Percentiles rank a stretch among this genome's conserved stretches.
Evolutionary conservation across 2,888 invertebrate species (phyloP).

Genomic region (Drosophila fungiperda): DNA sequence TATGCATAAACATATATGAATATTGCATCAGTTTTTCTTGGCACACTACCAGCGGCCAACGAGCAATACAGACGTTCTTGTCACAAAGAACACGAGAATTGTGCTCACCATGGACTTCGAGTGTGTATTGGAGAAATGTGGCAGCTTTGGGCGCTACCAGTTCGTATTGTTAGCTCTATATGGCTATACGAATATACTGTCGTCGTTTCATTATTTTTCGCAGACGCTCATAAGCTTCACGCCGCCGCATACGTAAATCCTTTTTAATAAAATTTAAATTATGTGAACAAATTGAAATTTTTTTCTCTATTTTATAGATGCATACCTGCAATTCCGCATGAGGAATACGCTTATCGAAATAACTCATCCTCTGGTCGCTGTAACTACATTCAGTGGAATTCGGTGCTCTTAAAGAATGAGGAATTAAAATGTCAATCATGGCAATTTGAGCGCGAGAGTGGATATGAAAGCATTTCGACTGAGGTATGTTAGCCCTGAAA

Average conservation of each 20-base stretch:
- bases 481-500: slow-evolving; percentile 85
- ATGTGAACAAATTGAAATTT: neutral
- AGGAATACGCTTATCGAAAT: neutral
- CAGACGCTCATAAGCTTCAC: slow-evolving; percentile 87
- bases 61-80: slow-evolving; percentile 27
- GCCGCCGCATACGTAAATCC: slow-evolving; percentile 85
- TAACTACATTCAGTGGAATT: slow-evolving; percentile 26
- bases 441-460: slow-evolving; percentile 86
- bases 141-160: slow-evolving; percentile 86
- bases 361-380: slow-evolving; percentile 18
- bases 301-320: slow-evolving; percentile 65
- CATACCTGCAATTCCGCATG: slow-evolving; percentile 50
- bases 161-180: slow-evolving; percentile 86
- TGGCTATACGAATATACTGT: slow-evolving; percentile 86
- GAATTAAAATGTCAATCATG: slow-evolving; percentile 85
- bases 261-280: neutral
- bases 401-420: slow-evolving; percentile 40
- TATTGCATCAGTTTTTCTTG: slow-evolving; percentile 7
- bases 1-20: slow-evolving; percentile 17
- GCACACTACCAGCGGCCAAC: slow-evolving; percentile 36
- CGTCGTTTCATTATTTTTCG: slow-evolving; percentile 87
- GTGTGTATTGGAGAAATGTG: slow-evolving; percentile 86
- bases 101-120: slow-evolving; percentile 85
- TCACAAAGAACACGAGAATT: neutral
- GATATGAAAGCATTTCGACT: slow-evolving; percentile 87